These are phyloP conservation scores for Propithecus coquereli DNA, from an alignment of 2,113 vertebrate genomes.

Conservation along the genomic window DNA sequence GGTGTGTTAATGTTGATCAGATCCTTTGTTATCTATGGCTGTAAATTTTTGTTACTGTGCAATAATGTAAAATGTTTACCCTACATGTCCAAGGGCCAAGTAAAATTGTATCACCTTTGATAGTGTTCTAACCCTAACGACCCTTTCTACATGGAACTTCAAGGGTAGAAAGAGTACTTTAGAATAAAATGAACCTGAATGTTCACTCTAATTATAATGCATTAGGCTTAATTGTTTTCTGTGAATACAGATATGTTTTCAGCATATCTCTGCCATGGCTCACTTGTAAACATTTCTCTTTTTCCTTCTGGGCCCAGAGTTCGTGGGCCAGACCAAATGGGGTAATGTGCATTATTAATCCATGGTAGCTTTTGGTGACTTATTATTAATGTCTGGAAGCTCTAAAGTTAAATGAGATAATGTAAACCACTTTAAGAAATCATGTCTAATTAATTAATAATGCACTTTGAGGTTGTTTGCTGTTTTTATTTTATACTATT, in stretches of 20 bases:
- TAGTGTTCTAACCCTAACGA: background rate
- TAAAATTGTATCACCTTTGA: background rate
- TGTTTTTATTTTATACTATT: slow-evolving; percentile 1
- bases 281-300: background rate
- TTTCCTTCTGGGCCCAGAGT: background rate
- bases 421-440: slow-evolving; percentile 49
- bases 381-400: slow-evolving; percentile 15
- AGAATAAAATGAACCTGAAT: slow-evolving; percentile 54
- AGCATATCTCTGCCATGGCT: background rate
- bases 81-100: background rate
- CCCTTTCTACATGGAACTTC: background rate
- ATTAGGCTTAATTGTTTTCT: slow-evolving; percentile 13
- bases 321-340: background rate
- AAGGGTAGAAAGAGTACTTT: background rate
- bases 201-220: background rate
- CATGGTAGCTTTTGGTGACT: slow-evolving; percentile 30
- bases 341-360: slow-evolving; percentile 9
- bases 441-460: slow-evolving; percentile 54
- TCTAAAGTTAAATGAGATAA: slow-evolving; percentile 45
- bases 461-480: slow-evolving; percentile 27
- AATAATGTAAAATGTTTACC: slow-evolving; percentile 43
- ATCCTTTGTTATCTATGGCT: slow-evolving; percentile 14
- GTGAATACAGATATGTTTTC: background rate
- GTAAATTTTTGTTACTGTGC: slow-evolving; percentile 44
- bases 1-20: slow-evolving; percentile 31